Evolutionary conservation across 2,888 invertebrate species (phyloP).

Genomic region (Girardia tigrina): DNA sequence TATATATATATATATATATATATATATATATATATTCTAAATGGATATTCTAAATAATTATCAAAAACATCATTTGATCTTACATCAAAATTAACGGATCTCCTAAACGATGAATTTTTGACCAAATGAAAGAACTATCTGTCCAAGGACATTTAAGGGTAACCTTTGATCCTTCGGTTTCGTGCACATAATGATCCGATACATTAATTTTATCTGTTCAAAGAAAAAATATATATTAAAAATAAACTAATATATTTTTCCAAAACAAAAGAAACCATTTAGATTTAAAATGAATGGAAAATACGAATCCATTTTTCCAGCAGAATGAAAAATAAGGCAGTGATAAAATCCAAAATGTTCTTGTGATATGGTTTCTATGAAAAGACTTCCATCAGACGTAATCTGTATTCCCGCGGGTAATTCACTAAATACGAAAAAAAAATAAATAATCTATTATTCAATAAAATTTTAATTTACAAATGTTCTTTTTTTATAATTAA

Average conservation of each 20-base stretch:
- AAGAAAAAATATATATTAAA: not conserved
- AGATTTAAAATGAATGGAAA: not conserved
- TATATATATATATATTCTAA: too few relatives aligned
- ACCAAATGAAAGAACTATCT: not conserved
- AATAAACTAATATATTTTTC: not conserved
- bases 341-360: conserved; percentile 6
- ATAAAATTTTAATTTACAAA: too few relatives aligned
- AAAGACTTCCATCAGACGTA: not conserved
- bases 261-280: conserved; percentile 5
- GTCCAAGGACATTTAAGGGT: not conserved
- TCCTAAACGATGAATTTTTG: not conserved
- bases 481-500: too few relatives aligned
- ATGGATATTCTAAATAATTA: too few relatives aligned
- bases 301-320: not conserved
- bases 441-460: too few relatives aligned
- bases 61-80: not conserved
- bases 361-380: conserved; percentile 1
- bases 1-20: too few relatives aligned
- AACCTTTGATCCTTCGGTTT: not conserved
- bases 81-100: conserved; percentile 5
- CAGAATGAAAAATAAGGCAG: not conserved
- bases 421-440: not conserved
- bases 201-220: not conserved
- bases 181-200: not conserved
- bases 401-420: not conserved